Conservation (phyloP, 2,888 invertebrate species). For the Agonopterix subpropinquella region DNA sequence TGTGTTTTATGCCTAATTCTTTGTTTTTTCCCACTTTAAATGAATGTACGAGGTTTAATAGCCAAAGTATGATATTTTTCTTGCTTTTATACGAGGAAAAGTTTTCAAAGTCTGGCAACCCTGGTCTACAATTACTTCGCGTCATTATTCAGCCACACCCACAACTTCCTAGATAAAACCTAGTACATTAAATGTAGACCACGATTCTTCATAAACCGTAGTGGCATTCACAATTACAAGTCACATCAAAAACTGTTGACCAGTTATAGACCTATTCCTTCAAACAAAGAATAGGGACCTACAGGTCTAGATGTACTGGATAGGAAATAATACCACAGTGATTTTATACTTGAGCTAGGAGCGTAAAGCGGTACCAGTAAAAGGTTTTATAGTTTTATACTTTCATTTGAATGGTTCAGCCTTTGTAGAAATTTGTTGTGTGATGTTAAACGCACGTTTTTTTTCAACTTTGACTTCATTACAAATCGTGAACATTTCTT, state of each 20-base stretch:
- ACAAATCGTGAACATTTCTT: no score
- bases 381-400: slow-evolving; percentile 36
- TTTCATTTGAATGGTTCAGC: slow-evolving; percentile 16
- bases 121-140: not conserved
- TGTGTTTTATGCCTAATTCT: no score
- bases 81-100: no score
- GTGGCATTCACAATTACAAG: slow-evolving; percentile 30
- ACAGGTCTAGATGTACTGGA: slow-evolving; percentile 19
- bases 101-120: no score
- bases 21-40: no score
- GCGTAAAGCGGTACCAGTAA: slow-evolving; percentile 26
- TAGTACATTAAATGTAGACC: slow-evolving; percentile 34
- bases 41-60: no score
- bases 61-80: no score
- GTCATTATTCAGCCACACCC: not conserved
- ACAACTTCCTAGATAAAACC: slow-evolving; percentile 3
- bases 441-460: no score
- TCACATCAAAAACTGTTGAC: slow-evolving; percentile 22
- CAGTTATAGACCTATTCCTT: slow-evolving; percentile 1
- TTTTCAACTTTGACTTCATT: no score
- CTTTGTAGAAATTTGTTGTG: not conserved
- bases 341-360: slow-evolving; percentile 35
- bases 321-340: slow-evolving; percentile 18
- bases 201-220: slow-evolving; percentile 22
- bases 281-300: slow-evolving; percentile 1